These are phyloP conservation scores for Chloroceryle aenea DNA, from an alignment of 2,113 vertebrate genomes.

Conservation along the genomic window DNA sequence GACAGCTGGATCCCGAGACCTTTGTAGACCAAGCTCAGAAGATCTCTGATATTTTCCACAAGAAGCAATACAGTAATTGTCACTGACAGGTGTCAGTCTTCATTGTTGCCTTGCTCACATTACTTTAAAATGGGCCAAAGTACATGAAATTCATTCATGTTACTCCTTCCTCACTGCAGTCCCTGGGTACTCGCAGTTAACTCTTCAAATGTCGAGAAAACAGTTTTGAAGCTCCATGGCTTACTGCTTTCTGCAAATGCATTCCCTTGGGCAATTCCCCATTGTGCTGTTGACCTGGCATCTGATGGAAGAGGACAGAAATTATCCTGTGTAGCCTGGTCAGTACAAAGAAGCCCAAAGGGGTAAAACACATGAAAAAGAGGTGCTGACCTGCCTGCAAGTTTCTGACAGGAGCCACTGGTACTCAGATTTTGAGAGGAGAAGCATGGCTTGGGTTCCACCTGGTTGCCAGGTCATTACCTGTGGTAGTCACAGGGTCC, in stretches of 20 bases:
- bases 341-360: fast-evolving
- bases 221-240: background rate
- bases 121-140: background rate
- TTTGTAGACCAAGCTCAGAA: background rate
- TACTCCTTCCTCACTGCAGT: background rate
- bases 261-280: background rate
- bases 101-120: background rate
- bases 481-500: background rate
- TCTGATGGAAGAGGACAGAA: fast-evolving
- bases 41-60: background rate
- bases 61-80: background rate
- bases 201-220: background rate
- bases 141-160: background rate
- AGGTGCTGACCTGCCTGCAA: fast-evolving
- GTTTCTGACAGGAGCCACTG: background rate
- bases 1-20: background rate
- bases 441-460: background rate
- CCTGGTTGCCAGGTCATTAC: background rate
- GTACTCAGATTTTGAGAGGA: background rate
- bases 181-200: background rate
- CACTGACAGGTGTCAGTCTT: background rate
- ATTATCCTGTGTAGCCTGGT: background rate
- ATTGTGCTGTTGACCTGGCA: fast-evolving
- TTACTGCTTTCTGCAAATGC: background rate
- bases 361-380: background rate